These are phyloP conservation scores for Noctua comes DNA, from an alignment of 2,888 invertebrate genomes.

Conservation along the genomic window DNA sequence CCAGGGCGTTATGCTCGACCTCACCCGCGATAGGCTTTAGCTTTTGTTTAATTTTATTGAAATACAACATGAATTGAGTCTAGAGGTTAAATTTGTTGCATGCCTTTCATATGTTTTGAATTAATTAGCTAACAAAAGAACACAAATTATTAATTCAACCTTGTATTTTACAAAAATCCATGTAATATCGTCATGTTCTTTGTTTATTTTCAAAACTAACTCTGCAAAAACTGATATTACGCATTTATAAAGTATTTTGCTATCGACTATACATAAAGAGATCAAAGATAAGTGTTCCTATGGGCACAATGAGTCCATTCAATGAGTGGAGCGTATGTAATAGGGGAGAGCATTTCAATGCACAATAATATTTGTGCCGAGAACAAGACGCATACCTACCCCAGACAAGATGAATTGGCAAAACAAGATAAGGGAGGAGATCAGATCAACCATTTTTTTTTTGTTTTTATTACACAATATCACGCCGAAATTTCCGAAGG, in stretches of 20 bases:
- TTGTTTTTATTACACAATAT: neutral
- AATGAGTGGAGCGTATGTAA: conserved; percentile 68
- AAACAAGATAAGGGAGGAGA: neutral
- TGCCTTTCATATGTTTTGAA: conserved; percentile 7
- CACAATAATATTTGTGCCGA: conserved; percentile 42
- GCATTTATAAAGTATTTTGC: conserved; percentile 9
- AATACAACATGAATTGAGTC: conserved; percentile 38
- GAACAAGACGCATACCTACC: conserved; percentile 10
- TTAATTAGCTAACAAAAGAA: conserved; percentile 18
- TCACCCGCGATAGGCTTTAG: conserved; percentile 29
- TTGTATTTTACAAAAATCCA: conserved; percentile 6
- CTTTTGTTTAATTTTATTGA: conserved; percentile 42
- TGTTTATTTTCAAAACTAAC: neutral
- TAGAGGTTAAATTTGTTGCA: conserved; percentile 36
- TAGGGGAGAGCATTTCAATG: conserved; percentile 39
- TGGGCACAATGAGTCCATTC: conserved; percentile 80
- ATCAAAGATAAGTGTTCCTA: conserved; percentile 71
- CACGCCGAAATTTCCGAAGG: neutral
- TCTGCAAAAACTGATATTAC: neutral
- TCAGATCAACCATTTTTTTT: neutral
- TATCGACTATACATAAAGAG: conserved; percentile 27
- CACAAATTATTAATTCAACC: neutral
- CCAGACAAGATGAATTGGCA: conserved; percentile 31
- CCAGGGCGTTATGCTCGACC: conserved; percentile 32
- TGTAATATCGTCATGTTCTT: neutral